A percentile compares a stretch with the other conserved stretches of the same genome.
Evolutionary conservation across 2,113 vertebrate genomes (phyloP).

Genomic region (Xiphophorus couchianus): DNA sequence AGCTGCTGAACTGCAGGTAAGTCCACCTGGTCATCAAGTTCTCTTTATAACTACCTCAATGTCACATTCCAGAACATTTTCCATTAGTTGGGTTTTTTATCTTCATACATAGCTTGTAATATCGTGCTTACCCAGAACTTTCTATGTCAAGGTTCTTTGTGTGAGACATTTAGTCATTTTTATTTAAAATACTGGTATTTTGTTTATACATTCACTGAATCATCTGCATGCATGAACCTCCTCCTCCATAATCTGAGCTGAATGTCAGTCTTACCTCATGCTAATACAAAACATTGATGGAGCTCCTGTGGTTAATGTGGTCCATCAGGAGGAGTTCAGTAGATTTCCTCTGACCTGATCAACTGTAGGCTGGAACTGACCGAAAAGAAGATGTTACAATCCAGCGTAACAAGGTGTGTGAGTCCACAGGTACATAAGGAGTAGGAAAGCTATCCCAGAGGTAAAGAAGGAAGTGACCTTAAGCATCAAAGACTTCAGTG

Average conservation of each 20-base stretch:
- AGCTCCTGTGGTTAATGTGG: background rate
- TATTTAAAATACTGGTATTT: background rate
- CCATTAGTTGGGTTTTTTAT: background rate
- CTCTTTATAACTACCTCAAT: background rate
- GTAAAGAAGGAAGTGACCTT: conserved; percentile 1
- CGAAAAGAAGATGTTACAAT: background rate
- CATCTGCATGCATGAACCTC: background rate
- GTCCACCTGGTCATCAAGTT: conserved; percentile 6
- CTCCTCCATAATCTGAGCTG: too few relatives aligned
- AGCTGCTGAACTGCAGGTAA: conserved; percentile 26
- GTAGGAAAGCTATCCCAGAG: background rate
- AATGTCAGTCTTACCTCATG: background rate
- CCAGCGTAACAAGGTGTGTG: background rate
- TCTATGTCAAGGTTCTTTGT: background rate
- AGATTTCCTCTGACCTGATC: background rate
- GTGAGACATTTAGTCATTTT: background rate
- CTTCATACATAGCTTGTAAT: background rate
- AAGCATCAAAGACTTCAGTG: conserved; percentile 25
- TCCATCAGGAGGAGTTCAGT: background rate
- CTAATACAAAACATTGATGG: background rate
- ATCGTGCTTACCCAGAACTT: background rate
- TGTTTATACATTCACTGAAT: background rate
- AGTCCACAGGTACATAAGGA: background rate
- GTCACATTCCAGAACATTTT: background rate
- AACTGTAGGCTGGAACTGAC: background rate